Percentiles rank a stretch among this genome's conserved stretches.
Evolutionary conservation across 2,888 invertebrate genomes (phyloP).

Genomic region (Calliopum simillimum): DNA sequence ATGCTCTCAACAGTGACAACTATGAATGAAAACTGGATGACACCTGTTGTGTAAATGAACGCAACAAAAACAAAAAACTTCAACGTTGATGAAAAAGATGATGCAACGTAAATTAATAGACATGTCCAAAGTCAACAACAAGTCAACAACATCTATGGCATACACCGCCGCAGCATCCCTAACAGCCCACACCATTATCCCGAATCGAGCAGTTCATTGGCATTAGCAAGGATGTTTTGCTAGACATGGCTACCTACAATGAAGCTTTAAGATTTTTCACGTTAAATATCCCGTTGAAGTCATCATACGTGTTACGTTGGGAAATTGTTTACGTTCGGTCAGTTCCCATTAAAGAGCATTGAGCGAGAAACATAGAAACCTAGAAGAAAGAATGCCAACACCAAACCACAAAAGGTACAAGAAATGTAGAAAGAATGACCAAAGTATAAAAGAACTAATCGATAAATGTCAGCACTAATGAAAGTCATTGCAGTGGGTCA

Average conservation of each 20-base stretch:
- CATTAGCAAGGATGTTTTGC: background rate
- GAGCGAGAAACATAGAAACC: background rate
- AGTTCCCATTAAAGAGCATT: background rate
- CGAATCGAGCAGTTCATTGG: constrained; percentile 16
- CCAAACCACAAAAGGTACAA: background rate
- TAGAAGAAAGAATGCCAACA: background rate
- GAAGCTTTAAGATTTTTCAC: background rate
- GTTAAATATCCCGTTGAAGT: no score
- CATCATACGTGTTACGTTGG: no score
- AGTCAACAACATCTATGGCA: constrained; percentile 23
- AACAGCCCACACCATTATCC: background rate
- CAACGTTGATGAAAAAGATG: background rate
- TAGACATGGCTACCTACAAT: background rate
- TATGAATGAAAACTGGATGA: no score
- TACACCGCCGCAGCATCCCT: background rate
- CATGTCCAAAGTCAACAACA: constrained; percentile 6
- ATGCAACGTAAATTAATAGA: constrained; percentile 19
- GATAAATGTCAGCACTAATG: constrained; percentile 45
- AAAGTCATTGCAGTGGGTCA: constrained; percentile 38
- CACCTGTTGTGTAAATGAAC: no score
- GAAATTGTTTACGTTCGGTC: no score
- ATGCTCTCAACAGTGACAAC: no score
- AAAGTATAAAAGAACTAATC: constrained; percentile 41
- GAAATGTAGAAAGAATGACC: background rate
- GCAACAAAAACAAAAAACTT: background rate